Conservation (phyloP, 2,888 invertebrate species). For the Dryocosmus kuriphilus region DNA sequence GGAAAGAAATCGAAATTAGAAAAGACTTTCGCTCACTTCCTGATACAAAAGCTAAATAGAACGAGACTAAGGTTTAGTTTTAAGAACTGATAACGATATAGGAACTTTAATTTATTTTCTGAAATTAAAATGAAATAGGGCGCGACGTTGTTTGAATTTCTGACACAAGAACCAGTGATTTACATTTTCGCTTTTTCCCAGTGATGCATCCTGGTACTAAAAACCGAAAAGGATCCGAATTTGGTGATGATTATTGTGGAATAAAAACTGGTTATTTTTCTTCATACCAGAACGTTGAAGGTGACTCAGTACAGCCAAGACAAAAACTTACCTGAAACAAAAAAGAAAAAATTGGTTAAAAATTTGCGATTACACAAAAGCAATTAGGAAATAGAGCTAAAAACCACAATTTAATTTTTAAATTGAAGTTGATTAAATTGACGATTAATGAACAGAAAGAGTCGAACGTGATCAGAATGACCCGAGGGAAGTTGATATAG, state of each 20-base stretch:
- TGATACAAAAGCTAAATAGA: no score
- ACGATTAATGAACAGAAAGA: neutral
- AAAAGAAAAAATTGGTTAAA: neutral
- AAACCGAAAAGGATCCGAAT: constrained; percentile 8
- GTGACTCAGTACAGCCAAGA: constrained; percentile 8
- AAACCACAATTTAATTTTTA: neutral
- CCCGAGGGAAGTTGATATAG: neutral
- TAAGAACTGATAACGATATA: no score
- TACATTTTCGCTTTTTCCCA: neutral
- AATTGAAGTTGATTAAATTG: neutral
- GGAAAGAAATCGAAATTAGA: no score
- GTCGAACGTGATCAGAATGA: neutral
- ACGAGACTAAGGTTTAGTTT: no score
- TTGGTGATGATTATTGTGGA: neutral
- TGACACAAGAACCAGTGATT: neutral
- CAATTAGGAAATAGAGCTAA: neutral
- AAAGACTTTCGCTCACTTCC: no score
- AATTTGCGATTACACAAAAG: neutral
- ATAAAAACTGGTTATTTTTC: constrained; percentile 3
- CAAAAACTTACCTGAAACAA: constrained; percentile 8
- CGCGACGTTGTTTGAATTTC: neutral
- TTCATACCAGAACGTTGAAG: neutral
- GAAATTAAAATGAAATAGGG: neutral
- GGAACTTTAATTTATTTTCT: neutral
- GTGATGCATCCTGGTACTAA: neutral